Evolutionary conservation across 1,140 invertebrate genomes (phyloP).

Genomic region (Lepidurus packardi): DNA sequence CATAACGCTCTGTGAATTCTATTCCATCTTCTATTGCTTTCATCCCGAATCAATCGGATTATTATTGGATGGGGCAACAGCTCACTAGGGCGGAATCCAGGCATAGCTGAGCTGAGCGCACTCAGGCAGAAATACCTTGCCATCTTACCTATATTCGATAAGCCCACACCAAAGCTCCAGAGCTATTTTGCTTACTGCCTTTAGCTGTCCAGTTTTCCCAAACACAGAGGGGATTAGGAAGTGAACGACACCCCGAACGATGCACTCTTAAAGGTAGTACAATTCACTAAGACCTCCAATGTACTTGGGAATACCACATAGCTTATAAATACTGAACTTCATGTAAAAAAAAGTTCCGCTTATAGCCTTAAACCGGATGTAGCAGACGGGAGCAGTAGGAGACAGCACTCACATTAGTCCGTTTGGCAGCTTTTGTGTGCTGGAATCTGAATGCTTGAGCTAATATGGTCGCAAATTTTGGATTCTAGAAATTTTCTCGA

Average conservation of each 20-base stretch:
- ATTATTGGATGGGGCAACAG: background rate
- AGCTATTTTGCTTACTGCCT: background rate
- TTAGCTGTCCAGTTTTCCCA: background rate
- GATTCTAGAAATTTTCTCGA: background rate
- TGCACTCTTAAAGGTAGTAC: too few species aligned
- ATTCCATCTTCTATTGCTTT: background rate
- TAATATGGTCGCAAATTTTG: background rate
- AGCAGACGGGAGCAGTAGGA: slow-evolving; percentile 19
- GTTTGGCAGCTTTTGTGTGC: too few species aligned
- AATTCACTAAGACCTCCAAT: too few species aligned
- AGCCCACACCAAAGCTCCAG: slow-evolving; percentile 6
- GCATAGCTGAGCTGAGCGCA: background rate
- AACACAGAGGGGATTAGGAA: background rate
- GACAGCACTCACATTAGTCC: background rate
- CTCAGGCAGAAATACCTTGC: slow-evolving; percentile 8
- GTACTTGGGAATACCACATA: too few species aligned
- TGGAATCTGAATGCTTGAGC: background rate
- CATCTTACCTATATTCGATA: slow-evolving; percentile 18
- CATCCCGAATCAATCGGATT: background rate
- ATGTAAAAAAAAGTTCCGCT: too few species aligned
- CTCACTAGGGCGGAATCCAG: background rate
- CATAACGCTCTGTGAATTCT: too few species aligned
- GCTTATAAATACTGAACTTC: too few species aligned
- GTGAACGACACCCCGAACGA: background rate
- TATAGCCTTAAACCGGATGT: background rate